phyloP scores from a whole-genome alignment of 2,113 vertebrate species.

The Bos indicus region DNA sequence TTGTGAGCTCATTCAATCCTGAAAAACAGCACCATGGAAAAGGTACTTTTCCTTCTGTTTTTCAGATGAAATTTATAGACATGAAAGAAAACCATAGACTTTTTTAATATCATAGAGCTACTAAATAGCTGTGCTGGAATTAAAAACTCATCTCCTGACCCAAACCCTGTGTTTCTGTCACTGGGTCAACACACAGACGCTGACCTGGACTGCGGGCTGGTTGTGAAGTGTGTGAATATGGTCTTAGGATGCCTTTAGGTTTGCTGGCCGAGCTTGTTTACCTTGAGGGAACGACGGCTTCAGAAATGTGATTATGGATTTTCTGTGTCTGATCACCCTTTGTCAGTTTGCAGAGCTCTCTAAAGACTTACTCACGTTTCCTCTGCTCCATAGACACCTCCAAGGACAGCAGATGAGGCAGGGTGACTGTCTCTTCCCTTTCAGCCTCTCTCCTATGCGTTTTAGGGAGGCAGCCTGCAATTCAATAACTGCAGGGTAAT shows the following conservation, averaged over 20 bases:
- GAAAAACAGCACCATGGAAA: background rate
- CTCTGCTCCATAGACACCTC: background rate
- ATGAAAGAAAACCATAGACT: background rate
- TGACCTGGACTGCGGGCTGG: background rate
- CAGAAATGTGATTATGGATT: background rate
- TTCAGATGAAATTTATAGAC: background rate
- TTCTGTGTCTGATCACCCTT: background rate
- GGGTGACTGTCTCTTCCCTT: no score
- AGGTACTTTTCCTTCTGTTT: background rate
- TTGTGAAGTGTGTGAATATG: background rate
- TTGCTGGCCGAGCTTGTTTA: background rate
- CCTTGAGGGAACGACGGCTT: background rate
- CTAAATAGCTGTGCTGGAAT: background rate
- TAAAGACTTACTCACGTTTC: background rate
- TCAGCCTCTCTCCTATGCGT: background rate
- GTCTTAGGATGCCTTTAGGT: background rate
- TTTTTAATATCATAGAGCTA: background rate
- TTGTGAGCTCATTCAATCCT: background rate
- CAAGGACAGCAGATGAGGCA: background rate
- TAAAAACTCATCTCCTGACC: background rate
- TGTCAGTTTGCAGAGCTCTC: background rate
- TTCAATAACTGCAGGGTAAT: background rate
- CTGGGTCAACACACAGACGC: background rate
- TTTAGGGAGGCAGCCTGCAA: background rate
- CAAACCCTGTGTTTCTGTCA: background rate